phyloP scores from a whole-genome alignment of 2,797 vertebrate genomes.

The Amblyraja radiata region DNA sequence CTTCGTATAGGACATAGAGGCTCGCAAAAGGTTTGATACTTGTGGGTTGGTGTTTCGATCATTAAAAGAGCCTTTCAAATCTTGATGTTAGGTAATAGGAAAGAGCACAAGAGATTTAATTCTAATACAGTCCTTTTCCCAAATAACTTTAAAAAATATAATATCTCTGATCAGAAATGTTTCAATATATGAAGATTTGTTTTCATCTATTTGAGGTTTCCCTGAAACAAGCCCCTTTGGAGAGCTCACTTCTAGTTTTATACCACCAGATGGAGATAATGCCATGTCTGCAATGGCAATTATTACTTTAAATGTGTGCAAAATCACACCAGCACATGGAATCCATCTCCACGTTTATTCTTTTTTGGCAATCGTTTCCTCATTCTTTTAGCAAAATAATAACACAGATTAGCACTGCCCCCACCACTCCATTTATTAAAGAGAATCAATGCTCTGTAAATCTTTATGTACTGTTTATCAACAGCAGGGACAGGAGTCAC shows the following conservation, averaged over 20 bases:
- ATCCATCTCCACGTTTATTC: not conserved
- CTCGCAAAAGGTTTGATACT: not conserved
- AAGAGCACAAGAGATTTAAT: not conserved
- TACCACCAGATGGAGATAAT: conserved; percentile 15
- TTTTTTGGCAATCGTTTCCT: not conserved
- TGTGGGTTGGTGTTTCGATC: not conserved
- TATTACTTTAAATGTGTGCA: not conserved
- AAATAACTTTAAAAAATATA: not conserved
- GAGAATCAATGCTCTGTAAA: not conserved
- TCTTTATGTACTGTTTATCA: not conserved
- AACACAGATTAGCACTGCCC: not conserved
- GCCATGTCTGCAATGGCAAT: not conserved
- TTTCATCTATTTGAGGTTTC: not conserved
- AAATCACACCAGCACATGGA: not conserved
- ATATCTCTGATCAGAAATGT: not conserved
- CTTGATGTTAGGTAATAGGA: not conserved
- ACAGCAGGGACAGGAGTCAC: not conserved
- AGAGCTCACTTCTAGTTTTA: not conserved
- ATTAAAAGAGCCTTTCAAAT: not conserved
- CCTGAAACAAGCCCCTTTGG: not conserved
- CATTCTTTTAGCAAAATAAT: not conserved
- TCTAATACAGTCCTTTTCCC: not conserved
- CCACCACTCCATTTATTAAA: not conserved
- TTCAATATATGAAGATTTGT: not conserved
- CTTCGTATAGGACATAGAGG: not conserved